Evolutionary conservation across 1,140 invertebrate species (phyloP).

Genomic region (Sitobion miscanthi): DNA sequence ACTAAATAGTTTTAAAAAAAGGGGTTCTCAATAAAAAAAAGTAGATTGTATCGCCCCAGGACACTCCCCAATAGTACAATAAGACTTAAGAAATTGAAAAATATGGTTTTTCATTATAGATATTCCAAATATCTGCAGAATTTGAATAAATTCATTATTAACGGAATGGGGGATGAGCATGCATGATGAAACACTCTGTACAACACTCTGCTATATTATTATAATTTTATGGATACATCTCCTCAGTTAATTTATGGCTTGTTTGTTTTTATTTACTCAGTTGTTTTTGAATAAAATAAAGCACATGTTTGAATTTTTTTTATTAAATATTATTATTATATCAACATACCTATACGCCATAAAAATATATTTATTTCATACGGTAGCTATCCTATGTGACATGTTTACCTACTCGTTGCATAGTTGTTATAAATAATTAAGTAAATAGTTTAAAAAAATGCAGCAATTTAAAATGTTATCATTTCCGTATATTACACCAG

Average conservation of each 20-base stretch:
- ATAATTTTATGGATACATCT: not conserved
- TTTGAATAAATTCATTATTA: no score
- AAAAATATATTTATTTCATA: not conserved
- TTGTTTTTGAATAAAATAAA: not conserved
- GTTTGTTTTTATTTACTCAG: not conserved
- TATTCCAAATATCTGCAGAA: no score
- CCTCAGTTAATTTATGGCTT: not conserved
- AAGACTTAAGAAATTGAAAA: no score
- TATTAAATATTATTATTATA: not conserved
- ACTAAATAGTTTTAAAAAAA: no score
- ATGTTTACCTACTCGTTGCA: not conserved
- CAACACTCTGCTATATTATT: not conserved
- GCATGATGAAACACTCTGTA: no score
- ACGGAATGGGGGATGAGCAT: no score
- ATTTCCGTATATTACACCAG: not conserved
- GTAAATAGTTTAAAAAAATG: not conserved
- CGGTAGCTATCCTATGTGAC: not conserved
- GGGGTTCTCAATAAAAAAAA: no score
- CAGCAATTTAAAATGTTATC: not conserved
- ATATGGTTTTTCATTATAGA: no score
- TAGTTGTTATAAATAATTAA: not conserved
- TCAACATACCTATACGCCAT: not conserved
- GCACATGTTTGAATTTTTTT: not conserved
- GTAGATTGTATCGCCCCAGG: no score
- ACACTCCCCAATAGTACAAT: no score